Evolutionary conservation across 2,797 vertebrate genomes (phyloP).

Genomic region (Pseudochirops cupreus): DNA sequence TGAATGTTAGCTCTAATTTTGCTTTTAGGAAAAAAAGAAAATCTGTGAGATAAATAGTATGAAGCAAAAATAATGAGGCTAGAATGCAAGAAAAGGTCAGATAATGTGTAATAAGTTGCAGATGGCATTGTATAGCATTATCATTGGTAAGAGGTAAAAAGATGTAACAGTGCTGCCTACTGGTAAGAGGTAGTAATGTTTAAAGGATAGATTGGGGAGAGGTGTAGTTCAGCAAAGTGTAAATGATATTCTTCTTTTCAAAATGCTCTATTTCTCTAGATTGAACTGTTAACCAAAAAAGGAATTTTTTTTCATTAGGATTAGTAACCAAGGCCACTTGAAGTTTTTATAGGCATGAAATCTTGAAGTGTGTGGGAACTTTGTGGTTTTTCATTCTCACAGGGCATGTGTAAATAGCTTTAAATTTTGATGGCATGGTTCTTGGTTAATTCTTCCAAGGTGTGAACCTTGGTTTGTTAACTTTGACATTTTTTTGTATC

Average conservation of each 20-base stretch:
- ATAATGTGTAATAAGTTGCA: conserved; percentile 85
- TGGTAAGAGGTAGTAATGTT: conserved; percentile 85
- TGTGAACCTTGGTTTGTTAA: not conserved
- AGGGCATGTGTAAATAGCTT: conserved; percentile 5
- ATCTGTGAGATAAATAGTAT: conserved; percentile 84
- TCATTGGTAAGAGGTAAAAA: conserved; percentile 82
- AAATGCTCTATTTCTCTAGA: not conserved
- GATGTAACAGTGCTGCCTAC: conserved; percentile 87
- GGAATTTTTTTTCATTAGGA: conserved; percentile 33
- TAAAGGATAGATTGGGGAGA: conserved; percentile 70
- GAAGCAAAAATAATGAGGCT: conserved; percentile 85
- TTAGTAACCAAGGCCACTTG: conserved; percentile 30
- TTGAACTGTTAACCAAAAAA: conserved; percentile 56
- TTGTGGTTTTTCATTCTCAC: not conserved
- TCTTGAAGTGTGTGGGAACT: conserved; percentile 9
- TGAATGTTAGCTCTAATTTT: conserved; percentile 81
- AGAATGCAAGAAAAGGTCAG: conserved; percentile 86
- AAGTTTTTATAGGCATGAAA: conserved; percentile 22
- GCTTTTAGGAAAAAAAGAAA: conserved; percentile 80
- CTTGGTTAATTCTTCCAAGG: not conserved
- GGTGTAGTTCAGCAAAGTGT: conserved; percentile 45
- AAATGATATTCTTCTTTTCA: conserved; percentile 48
- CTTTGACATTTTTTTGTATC: conserved; percentile 3
- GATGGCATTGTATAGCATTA: conserved; percentile 82
- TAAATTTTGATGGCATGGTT: not conserved